Percentiles rank a stretch among this genome's conserved stretches.
These are phyloP conservation scores for Rhodeus uyekii DNA, from an alignment of 2,797 vertebrate genomes.

Conservation along the genomic window DNA sequence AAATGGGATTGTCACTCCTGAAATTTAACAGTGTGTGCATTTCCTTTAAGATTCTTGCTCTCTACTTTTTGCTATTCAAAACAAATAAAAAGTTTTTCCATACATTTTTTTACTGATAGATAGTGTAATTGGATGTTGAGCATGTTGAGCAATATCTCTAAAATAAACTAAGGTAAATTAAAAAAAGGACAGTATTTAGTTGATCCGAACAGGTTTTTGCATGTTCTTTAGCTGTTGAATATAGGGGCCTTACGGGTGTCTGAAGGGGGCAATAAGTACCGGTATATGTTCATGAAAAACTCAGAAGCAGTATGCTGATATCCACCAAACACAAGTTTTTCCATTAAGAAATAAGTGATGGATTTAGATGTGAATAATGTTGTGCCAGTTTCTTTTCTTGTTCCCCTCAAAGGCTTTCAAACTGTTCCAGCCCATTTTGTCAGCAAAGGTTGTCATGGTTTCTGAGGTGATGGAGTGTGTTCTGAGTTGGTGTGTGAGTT, in stretches of 20 bases:
- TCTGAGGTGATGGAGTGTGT: slow-evolving; percentile 30
- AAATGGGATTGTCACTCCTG: neutral
- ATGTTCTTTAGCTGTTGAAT: neutral
- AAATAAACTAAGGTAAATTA: neutral
- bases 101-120: neutral
- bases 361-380: slow-evolving; percentile 1
- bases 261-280: neutral
- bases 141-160: neutral
- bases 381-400: slow-evolving; percentile 19
- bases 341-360: neutral
- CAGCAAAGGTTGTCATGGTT: slow-evolving; percentile 41
- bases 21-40: neutral
- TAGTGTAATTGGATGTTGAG: neutral
- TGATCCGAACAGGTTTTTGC: neutral
- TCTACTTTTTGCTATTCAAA: neutral
- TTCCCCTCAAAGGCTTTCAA: slow-evolving; percentile 27
- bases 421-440: slow-evolving; percentile 32
- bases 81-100: neutral
- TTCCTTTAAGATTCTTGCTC: neutral
- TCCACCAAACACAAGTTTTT: neutral
- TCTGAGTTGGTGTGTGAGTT: slow-evolving; percentile 13
- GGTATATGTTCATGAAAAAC: neutral
- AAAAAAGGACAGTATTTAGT: neutral
- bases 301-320: neutral
- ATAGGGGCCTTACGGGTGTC: neutral